Percentiles rank a stretch among this genome's conserved stretches.
These are phyloP conservation scores for Torymus texanus DNA, from an alignment of 2,888 invertebrate genomes.

Conservation along the genomic window DNA sequence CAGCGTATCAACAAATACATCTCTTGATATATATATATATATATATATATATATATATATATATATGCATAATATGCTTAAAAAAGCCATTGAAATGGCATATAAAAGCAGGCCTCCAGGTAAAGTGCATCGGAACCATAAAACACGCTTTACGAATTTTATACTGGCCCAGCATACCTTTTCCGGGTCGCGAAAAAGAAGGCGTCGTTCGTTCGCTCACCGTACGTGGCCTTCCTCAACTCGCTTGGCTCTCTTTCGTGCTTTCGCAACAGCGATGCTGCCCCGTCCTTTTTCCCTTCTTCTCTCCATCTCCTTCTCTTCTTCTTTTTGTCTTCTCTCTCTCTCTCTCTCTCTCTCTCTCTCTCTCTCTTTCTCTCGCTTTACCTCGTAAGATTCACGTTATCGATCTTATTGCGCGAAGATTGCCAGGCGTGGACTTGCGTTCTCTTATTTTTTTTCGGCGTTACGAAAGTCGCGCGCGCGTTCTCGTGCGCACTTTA, in stretches of 20 bases:
- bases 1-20: no score
- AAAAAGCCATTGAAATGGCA: no score
- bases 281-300: conserved; percentile 3
- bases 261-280: conserved; percentile 1
- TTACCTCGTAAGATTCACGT: not conserved
- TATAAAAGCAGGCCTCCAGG: no score
- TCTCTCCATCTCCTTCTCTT: not conserved
- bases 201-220: not conserved
- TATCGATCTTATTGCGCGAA: conserved; percentile 15
- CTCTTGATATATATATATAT: no score
- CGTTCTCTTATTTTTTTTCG: not conserved
- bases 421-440: conserved; percentile 20
- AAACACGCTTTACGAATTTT: not conserved
- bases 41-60: no score
- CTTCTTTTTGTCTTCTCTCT: not conserved
- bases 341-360: not conserved
- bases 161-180: not conserved
- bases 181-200: conserved; percentile 13
- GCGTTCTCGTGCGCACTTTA: not conserved
- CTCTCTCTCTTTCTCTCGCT: not conserved
- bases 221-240: conserved; percentile 26
- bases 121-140: no score
- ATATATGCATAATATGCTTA: no score
- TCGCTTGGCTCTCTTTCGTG: not conserved
- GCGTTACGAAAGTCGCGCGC: not conserved